Evolutionary conservation across 2,113 vertebrate species (phyloP), one percentile per base, ranked within the genome.

Genomic region (Edolisoma coerulescens): DNA sequence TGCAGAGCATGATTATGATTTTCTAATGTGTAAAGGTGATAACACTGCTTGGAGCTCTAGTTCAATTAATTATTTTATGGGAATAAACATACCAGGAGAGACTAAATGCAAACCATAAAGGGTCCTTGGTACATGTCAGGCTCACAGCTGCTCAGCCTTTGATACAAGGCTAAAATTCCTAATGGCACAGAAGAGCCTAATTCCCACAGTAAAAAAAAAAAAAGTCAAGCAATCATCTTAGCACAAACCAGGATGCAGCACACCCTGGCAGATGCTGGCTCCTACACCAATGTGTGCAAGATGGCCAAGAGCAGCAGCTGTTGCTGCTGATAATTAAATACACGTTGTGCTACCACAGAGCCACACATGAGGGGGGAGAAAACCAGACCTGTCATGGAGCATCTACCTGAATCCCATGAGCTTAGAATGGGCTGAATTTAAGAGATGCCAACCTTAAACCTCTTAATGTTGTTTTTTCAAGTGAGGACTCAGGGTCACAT

Each of bases 1-100:
- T 18, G 0, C 76, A 89, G 53, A 53, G 15, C 76, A 82, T 2
- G 37, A 93, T 90, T 89, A 87, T 79, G 81, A 92, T 84, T 87
- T 92, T 77, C 81, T 86, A 49, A 92, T 73, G 93, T 64, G 61
- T 41, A 71, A 88, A 96, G 86, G 88, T 91, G 92, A 49, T 84
- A 92, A 90, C 75, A n/a, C 12, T 54, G 80, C 86, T 92, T 39
- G 61, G 74, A 89, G 80, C 70, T 89, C 53, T 45, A 67, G 76
- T 39, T 87, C 90, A 86, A 93, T 89, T 95, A 74, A 84, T 81
- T 90, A 84, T 68, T 93, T 90, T 92, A 93, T 60, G 86, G 74
- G 86, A 35, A 95, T 81, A 96, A 95, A 95, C 80, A 86, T 24
- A 78, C 33, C 24, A 79, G 68, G 56, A 90, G 65, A 78, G 28